These are phyloP conservation scores for Macrochelys suwanniensis DNA, from an alignment of 2,797 vertebrate species.

Conservation along the genomic window DNA sequence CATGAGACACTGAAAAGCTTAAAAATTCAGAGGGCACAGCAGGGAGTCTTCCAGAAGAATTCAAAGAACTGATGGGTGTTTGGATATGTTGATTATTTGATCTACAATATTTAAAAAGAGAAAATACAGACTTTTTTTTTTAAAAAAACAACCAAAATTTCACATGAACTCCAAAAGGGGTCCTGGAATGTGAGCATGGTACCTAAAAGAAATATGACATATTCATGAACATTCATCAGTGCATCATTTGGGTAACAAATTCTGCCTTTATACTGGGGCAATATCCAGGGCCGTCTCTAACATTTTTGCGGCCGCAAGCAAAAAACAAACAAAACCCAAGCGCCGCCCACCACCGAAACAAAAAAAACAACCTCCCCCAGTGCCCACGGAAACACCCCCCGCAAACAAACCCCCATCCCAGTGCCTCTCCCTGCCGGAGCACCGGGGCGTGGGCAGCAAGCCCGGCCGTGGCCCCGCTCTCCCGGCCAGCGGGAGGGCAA, in stretches of 20 bases:
- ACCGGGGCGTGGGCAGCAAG: no score
- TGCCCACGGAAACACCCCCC: no score
- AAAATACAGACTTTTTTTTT: slow-evolving; percentile 37
- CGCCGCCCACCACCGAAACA: no score
- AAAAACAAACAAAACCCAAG: no score
- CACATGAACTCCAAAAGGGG: slow-evolving; percentile 16
- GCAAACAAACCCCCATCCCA: no score
- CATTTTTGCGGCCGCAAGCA: no score
- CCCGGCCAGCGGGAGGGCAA: no score
- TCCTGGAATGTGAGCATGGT: slow-evolving; percentile 7
- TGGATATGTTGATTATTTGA: slow-evolving; percentile 50
- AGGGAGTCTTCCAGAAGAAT: slow-evolving; percentile 64
- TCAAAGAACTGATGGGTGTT: slow-evolving; percentile 58
- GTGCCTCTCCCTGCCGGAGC: no score
- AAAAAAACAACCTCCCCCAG: no score
- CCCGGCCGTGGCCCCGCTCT: no score
- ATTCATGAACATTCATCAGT: slow-evolving; percentile 22
- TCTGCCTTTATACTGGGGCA: slow-evolving; percentile 9
- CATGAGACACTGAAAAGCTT: slow-evolving; percentile 58
- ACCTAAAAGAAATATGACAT: slow-evolving; percentile 19
- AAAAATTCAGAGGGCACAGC: slow-evolving; percentile 67
- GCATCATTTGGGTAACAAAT: background rate
- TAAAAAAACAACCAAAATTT: background rate
- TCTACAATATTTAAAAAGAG: slow-evolving; percentile 64
- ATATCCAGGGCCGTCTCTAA: background rate